Percentiles rank a stretch among this genome's conserved stretches.
Conservation (phyloP, 23 tunicate genomes). For the Phallusia fumigata region DNA sequence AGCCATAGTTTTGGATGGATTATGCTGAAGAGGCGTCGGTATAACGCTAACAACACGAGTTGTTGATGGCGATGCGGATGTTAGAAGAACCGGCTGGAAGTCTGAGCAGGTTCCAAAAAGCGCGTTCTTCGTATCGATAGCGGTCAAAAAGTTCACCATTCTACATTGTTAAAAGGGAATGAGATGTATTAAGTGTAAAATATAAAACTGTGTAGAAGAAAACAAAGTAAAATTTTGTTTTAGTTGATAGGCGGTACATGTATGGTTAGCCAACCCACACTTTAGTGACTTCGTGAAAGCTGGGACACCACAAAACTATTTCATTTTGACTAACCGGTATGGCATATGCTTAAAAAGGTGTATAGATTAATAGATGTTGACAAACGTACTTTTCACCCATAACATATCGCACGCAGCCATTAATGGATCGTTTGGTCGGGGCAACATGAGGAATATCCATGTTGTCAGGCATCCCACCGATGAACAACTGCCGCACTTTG, state of each 20-base stretch:
- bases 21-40: conserved; percentile 1
- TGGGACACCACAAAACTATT: too few relatives aligned
- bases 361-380: too few relatives aligned
- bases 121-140: conserved; percentile 40
- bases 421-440: conserved; percentile 33
- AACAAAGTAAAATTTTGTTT: background rate
- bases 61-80: conserved; percentile 28
- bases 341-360: too few relatives aligned
- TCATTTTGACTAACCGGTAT: too few relatives aligned
- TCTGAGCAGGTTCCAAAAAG: conserved; percentile 75
- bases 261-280: too few relatives aligned
- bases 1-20: background rate
- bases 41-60: background rate
- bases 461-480: conserved; percentile 77
- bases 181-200: too few relatives aligned
- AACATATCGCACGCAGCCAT: conserved; percentile 71
- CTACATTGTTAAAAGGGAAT: conserved; percentile 11
- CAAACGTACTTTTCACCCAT: conserved; percentile 47
- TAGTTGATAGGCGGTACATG: too few relatives aligned
- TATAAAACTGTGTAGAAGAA: background rate
- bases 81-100: background rate
- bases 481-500: conserved; percentile 42
- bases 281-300: too few relatives aligned
- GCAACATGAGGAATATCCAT: conserved; percentile 21
- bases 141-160: conserved; percentile 50